Evolutionary conservation across 2,888 invertebrate genomes (phyloP).

Genomic region (Patella caerulea): DNA sequence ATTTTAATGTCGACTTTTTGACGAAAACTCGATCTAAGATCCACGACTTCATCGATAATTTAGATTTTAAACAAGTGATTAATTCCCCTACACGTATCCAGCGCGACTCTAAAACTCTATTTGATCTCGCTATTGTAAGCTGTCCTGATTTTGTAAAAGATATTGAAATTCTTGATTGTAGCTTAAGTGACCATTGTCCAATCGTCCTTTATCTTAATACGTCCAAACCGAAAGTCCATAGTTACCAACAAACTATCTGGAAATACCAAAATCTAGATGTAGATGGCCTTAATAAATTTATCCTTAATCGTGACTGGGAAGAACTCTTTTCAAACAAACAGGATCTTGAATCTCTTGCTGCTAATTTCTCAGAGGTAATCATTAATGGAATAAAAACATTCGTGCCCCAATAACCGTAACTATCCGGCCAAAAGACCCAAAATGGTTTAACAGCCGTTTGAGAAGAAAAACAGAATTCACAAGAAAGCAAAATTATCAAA

Average conservation of each 20-base stretch:
- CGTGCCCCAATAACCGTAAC: not conserved
- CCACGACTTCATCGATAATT: not conserved
- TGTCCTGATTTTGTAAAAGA: constrained; percentile 1
- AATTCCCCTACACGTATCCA: not conserved
- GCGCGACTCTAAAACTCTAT: not conserved
- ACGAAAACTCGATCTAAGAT: not conserved
- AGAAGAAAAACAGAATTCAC: not conserved
- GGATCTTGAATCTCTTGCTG: no score
- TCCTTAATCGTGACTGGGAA: not conserved
- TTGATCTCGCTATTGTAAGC: constrained; percentile 5
- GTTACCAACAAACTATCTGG: not conserved
- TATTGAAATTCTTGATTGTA: not conserved
- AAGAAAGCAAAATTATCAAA: not conserved
- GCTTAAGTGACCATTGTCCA: not conserved
- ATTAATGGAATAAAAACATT: not conserved
- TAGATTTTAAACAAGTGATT: not conserved
- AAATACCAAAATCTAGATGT: not conserved
- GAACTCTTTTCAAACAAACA: no score
- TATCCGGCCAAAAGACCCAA: no score
- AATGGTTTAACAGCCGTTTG: no score
- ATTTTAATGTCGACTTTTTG: constrained; percentile 5
- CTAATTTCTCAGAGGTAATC: no score
- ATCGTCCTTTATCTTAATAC: not conserved
- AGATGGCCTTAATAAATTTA: not conserved
- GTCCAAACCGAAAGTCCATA: not conserved